Conservation (phyloP, 2,888 invertebrate genomes). For the Allygus modestus region DNA sequence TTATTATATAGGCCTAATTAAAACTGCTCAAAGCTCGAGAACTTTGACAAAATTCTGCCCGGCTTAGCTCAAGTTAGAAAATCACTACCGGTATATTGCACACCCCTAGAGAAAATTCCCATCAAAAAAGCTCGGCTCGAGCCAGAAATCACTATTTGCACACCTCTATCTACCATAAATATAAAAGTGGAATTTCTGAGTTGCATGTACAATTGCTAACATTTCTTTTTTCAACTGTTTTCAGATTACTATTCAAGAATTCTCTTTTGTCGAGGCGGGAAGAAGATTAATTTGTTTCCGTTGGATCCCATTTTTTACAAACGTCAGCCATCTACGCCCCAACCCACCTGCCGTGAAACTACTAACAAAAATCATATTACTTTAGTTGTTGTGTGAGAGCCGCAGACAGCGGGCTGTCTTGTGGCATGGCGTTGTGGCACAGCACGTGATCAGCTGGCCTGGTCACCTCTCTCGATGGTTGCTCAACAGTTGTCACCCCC, state of each 20-base stretch:
- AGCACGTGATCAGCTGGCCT: slow-evolving; percentile 52
- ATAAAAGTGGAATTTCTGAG: no score
- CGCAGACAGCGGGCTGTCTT: slow-evolving; percentile 54
- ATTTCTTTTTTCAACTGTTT: no score
- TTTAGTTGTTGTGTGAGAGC: slow-evolving; percentile 26
- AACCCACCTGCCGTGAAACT: slow-evolving; percentile 45
- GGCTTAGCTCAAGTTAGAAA: no score
- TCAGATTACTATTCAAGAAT: slow-evolving; percentile 44
- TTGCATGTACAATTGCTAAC: no score
- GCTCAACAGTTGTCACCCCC: slow-evolving; percentile 1
- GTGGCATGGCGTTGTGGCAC: background rate
- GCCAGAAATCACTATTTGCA: no score
- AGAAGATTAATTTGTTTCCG: slow-evolving; percentile 52
- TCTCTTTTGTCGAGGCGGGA: slow-evolving; percentile 52
- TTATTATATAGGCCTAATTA: no score
- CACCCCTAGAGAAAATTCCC: no score
- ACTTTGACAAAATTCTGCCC: no score
- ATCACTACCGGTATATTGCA: no score
- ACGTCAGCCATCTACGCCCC: slow-evolving; percentile 50
- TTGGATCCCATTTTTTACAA: slow-evolving; percentile 59
- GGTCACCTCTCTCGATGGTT: slow-evolving; percentile 2
- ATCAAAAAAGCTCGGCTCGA: no score
- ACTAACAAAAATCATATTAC: slow-evolving; percentile 16
- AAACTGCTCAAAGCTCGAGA: no score
- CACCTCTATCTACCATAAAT: no score